A percentile compares a stretch with the other conserved stretches of the same genome.
Conservation (phyloP, 37 sponge, comb jelly and placozoan species). For the Chondrosia reniformis region DNA sequence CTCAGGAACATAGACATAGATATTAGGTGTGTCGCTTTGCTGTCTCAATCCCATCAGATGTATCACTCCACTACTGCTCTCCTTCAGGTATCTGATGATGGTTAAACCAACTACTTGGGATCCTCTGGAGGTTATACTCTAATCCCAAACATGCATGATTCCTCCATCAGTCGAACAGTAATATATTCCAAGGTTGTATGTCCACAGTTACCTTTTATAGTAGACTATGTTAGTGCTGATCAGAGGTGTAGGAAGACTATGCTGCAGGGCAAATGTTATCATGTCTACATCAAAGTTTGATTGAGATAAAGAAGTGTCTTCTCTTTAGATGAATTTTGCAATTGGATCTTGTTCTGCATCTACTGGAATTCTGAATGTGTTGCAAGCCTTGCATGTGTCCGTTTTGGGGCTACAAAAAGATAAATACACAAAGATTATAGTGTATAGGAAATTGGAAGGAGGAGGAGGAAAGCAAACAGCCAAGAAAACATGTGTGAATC, state of each 20-base stretch:
- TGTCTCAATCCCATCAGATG: conserved; percentile 4
- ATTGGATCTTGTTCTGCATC: conserved; percentile 14
- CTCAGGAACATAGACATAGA: conserved; percentile 27
- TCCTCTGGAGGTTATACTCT: conserved; percentile 23
- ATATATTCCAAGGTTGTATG: conserved; percentile 38
- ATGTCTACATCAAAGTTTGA: not conserved
- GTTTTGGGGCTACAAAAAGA: conserved; percentile 9
- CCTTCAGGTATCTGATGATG: not conserved
- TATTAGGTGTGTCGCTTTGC: not conserved
- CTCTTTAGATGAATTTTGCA: too few relatives aligned
- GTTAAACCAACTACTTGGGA: conserved; percentile 24
- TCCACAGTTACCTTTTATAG: conserved; percentile 41
- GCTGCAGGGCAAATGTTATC: conserved; percentile 22
- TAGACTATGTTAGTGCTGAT: conserved; percentile 22
- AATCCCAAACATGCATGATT: conserved; percentile 26
- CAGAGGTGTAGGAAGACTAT: conserved; percentile 26
- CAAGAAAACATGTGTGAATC: not conserved
- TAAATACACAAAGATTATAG: not conserved
- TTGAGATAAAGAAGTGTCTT: conserved; percentile 15
- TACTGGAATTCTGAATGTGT: not conserved
- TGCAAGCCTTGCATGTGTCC: conserved; percentile 35
- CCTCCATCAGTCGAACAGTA: conserved; percentile 7
- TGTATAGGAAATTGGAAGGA: not conserved
- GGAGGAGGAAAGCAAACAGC: not conserved
- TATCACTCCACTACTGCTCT: not conserved